Evolutionary conservation across 1,140 invertebrate species (phyloP).

Genomic region (Caenorhabditis briggsae): DNA sequence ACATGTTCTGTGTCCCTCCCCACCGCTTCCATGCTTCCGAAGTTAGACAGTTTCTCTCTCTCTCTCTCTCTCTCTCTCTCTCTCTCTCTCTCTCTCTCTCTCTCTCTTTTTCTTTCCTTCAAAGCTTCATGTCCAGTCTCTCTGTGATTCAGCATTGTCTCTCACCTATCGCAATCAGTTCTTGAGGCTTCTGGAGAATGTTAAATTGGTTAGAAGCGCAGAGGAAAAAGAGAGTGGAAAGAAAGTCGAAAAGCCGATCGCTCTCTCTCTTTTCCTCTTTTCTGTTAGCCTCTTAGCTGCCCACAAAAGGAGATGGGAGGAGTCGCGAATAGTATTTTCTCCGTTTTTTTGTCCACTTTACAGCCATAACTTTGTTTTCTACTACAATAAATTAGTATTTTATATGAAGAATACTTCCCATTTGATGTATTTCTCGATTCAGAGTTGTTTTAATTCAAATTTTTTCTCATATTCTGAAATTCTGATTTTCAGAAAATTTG

Average conservation of each 20-base stretch:
- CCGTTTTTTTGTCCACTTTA: constrained; percentile 8
- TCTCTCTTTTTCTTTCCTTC: not conserved
- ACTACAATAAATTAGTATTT: no score
- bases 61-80: not conserved
- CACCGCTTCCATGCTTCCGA: no score
- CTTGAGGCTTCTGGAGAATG: not conserved
- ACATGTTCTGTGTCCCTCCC: no score
- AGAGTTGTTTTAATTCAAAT: no score
- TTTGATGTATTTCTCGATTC: no score
- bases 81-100: not conserved
- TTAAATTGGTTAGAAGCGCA: no score
- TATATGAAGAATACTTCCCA: no score
- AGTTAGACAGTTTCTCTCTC: not conserved
- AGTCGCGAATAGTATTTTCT: constrained; percentile 12
- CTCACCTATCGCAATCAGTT: constrained; percentile 42
- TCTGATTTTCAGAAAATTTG: no score
- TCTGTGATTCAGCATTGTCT: not conserved
- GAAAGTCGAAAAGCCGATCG: constrained; percentile 33
- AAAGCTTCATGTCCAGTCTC: not conserved
- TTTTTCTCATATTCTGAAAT: no score
- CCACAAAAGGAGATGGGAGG: not conserved
- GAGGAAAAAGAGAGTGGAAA: not conserved
- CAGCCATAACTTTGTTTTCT: not conserved
- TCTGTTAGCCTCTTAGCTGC: constrained; percentile 47
- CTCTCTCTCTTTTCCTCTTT: not conserved